phyloP scores from a whole-genome alignment of 2,113 vertebrate species.

The Apteryx owenii region DNA sequence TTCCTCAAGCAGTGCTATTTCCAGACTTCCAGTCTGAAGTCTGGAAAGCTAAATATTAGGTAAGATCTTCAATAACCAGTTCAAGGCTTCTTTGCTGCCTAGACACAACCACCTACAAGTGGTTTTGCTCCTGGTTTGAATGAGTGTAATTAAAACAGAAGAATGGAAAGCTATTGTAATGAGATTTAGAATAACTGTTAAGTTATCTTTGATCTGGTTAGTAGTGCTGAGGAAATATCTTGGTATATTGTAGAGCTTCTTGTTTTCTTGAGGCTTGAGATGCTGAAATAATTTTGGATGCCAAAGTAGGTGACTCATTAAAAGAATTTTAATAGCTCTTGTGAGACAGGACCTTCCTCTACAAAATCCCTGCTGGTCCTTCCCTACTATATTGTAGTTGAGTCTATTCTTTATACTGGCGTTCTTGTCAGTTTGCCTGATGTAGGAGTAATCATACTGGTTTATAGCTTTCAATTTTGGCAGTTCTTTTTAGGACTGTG shows the following conservation, averaged over 20 bases:
- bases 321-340: background rate
- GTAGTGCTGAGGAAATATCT: background rate
- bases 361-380: background rate
- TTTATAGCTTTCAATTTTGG: background rate
- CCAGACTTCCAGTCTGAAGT: background rate
- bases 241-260: background rate
- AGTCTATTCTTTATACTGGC: background rate
- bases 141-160: background rate
- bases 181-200: background rate
- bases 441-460: fast-evolving
- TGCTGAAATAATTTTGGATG: background rate
- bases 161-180: background rate
- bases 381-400: background rate
- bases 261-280: background rate
- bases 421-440: background rate
- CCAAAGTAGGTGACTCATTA: background rate
- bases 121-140: background rate
- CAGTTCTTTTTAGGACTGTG: background rate
- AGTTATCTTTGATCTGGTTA: background rate
- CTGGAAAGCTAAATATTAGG: background rate
- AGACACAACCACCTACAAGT: fast-evolving
- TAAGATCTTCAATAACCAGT: background rate
- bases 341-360: background rate
- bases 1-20: background rate
- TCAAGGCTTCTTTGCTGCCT: background rate